Evolutionary conservation across 2,113 vertebrate species (phyloP), one percentile per base, ranked within the genome.

Genomic region (Cavia aperea): DNA sequence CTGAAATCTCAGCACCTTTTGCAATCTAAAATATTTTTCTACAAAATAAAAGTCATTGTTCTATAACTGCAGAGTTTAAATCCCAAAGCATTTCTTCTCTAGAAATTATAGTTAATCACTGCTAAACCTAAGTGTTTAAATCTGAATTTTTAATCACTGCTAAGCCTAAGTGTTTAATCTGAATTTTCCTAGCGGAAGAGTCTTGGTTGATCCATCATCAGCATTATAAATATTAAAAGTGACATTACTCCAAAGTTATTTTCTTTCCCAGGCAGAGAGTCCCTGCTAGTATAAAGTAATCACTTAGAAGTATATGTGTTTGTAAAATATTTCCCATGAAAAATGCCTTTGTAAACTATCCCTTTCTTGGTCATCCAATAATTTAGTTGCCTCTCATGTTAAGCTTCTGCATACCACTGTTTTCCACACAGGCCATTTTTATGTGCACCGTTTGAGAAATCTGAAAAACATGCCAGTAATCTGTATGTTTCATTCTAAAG

Each of bases 151-250:
- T 93, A 36, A 66, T 36, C 58, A 49, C n/a, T 15, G 1, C 46
- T 77, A 23, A 62, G 18, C 11, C 29, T 84, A 62, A 78, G 33
- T 85, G 2, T 3, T 49, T 62, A 29, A 54, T 66, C 62, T 60
- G 49, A 84, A 85, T 36, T 79, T 84, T 68, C 56, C 65, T 51
- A 29, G 70, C 21, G 68, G 10, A 88, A 65, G 23, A 83, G 86
- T 70, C 15, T 92, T 29, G 16, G 60, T 62, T 91, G 81, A 93
- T 90, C 93, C 66, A 88, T 81, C 79, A 46, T 83, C 31, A 83
- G 26, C 15, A 78, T 90, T 88, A 81, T 39, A 24, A 92, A 58
- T 68, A 77, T 75, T 84, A 46, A n/a, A 82, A 87, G 58, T 63
- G 24, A 75, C 62, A 24, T 89, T 81, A 63, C 49, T 79, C 60